Conservation (phyloP, 1,140 invertebrate species). For the Daktulosphaira vitifoliae region DNA sequence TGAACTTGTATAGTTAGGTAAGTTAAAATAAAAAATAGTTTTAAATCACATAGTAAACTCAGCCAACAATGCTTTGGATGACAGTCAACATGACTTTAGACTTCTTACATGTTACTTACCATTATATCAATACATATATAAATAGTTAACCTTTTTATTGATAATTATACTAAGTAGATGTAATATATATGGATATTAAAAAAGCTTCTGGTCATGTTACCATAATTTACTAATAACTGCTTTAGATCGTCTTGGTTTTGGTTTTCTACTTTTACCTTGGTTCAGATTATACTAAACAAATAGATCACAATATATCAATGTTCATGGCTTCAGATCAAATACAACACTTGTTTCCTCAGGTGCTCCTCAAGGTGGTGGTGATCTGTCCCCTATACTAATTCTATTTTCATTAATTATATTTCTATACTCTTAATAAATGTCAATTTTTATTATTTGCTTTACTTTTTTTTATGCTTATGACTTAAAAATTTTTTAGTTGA, state of each 20-base stretch:
- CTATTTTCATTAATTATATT: too few species aligned
- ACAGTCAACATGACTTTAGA: not conserved
- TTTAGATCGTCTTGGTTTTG: not conserved
- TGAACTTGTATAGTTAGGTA: not conserved
- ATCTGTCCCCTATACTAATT: too few species aligned
- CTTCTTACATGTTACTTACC: not conserved
- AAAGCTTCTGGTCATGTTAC: not conserved
- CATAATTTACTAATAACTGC: not conserved
- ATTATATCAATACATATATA: not conserved
- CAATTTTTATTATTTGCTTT: too few species aligned
- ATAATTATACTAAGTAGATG: not conserved
- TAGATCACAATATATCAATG: too few species aligned
- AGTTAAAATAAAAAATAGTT: constrained; percentile 1
- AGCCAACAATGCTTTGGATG: not conserved
- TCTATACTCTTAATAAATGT: too few species aligned
- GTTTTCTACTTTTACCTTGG: not conserved
- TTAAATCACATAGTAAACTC: not conserved
- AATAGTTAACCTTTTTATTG: constrained; percentile 5
- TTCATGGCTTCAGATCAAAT: too few species aligned
- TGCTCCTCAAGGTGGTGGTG: too few species aligned
- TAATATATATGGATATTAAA: not conserved
- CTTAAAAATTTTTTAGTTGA: too few species aligned
- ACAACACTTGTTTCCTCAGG: too few species aligned
- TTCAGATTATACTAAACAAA: too few species aligned
- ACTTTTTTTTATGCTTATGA: too few species aligned